Percentiles rank a stretch among this genome's conserved stretches.
These are phyloP conservation scores for Tetraneura akinire DNA, from an alignment of 1,140 invertebrate species.

Conservation along the genomic window DNA sequence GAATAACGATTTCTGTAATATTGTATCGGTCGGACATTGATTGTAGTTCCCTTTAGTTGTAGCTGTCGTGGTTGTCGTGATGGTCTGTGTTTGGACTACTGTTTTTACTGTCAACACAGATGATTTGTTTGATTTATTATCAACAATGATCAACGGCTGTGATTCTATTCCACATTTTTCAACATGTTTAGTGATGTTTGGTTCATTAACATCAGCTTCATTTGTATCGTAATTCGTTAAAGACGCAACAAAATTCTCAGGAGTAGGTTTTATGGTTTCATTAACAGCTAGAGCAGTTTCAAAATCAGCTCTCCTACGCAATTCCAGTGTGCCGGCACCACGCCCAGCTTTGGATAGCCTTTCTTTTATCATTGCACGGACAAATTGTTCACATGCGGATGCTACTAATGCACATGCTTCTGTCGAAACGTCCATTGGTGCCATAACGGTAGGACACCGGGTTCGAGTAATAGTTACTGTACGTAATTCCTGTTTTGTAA, in stretches of 20 bases:
- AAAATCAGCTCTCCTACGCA: background rate
- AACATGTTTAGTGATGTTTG: background rate
- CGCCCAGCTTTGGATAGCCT: background rate
- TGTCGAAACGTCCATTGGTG: background rate
- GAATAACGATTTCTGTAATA: no score
- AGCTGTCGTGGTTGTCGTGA: background rate
- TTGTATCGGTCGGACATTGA: background rate
- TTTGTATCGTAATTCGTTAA: background rate
- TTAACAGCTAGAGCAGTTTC: background rate
- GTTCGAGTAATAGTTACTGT: slow-evolving; percentile 1
- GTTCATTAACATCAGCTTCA: rapidly evolving
- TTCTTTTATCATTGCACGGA: background rate
- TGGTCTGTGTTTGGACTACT: background rate
- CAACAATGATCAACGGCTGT: background rate
- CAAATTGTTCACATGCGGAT: background rate
- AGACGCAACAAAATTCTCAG: background rate
- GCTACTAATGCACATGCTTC: background rate
- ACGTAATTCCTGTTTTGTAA: background rate
- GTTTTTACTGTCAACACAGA: background rate
- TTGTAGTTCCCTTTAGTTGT: background rate
- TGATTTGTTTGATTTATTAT: background rate
- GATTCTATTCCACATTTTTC: background rate
- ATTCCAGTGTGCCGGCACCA: background rate
- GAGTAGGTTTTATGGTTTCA: background rate
- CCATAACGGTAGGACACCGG: background rate